A percentile compares a stretch with the other conserved stretches of the same genome.
These are phyloP conservation scores for Valencia hispanica DNA, from an alignment of 2,797 vertebrate genomes.

Conservation along the genomic window DNA sequence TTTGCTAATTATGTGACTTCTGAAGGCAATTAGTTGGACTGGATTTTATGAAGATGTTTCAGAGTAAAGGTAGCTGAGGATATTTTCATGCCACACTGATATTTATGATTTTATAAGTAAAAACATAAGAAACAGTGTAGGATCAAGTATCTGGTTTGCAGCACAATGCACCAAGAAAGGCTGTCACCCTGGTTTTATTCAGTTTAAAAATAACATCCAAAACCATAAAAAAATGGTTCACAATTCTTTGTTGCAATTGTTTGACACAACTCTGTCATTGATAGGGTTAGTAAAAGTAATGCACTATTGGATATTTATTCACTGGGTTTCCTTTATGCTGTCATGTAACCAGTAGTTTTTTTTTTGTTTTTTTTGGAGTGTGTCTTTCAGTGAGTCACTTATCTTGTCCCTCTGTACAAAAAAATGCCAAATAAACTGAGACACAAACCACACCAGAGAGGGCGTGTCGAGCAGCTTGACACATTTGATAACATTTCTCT, in stretches of 20 bases:
- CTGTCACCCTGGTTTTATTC: neutral
- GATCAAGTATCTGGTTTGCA: too few relatives aligned
- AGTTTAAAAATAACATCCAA: neutral
- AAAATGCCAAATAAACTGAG: too few relatives aligned
- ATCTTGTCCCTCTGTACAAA: too few relatives aligned
- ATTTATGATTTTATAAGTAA: neutral
- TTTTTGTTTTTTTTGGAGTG: too few relatives aligned
- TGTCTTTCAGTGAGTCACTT: too few relatives aligned
- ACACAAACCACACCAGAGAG: neutral
- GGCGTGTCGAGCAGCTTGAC: slow-evolving; percentile 25
- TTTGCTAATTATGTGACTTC: neutral
- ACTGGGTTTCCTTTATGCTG: neutral
- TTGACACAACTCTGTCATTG: neutral
- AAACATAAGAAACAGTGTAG: neutral
- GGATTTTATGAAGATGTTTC: too few relatives aligned
- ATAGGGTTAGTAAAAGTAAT: too few relatives aligned
- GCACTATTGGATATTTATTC: too few relatives aligned
- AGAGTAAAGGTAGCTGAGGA: too few relatives aligned
- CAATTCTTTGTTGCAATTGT: neutral
- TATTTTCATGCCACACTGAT: too few relatives aligned
- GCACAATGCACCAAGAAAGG: too few relatives aligned
- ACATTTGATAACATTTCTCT: slow-evolving; percentile 32
- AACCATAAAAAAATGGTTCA: neutral
- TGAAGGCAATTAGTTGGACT: neutral
- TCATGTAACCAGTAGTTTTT: neutral